Evolutionary conservation across 1,140 invertebrate species (phyloP).

Genomic region (Bombus confusus): DNA sequence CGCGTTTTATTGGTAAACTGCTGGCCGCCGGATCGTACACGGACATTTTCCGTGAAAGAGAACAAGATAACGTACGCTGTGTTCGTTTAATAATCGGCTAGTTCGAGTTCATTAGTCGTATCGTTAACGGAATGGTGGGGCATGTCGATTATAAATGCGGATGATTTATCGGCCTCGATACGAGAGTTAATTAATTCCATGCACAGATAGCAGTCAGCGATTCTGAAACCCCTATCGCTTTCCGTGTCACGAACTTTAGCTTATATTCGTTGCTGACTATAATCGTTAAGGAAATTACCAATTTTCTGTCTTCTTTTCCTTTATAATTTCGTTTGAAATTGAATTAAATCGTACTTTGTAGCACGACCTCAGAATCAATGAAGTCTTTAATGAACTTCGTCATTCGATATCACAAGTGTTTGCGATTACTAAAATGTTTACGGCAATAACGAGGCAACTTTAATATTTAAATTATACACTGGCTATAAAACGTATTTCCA

Average conservation of each 20-base stretch:
- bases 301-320: too few species aligned
- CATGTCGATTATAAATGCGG: not conserved
- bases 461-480: too few species aligned
- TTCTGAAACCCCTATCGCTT: not conserved
- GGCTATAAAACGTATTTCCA: too few species aligned
- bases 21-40: constrained; percentile 9
- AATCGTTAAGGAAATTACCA: not conserved
- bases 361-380: not conserved
- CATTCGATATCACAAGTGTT: not conserved
- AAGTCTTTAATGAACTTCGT: not conserved
- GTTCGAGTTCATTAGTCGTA: constrained; percentile 37
- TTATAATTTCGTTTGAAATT: not conserved
- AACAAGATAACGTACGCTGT: not conserved
- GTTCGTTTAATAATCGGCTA: constrained; percentile 25
- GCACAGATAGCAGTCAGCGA: not conserved
- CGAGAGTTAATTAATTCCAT: constrained; percentile 46
- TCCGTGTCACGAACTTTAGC: not conserved
- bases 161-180: constrained; percentile 35
- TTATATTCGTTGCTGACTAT: not conserved
- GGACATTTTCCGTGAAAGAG: not conserved
- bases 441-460: too few species aligned
- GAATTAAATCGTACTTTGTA: not conserved
- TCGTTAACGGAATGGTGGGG: not conserved
- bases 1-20: constrained; percentile 50
- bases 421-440: not conserved